Percentiles rank a stretch among this genome's conserved stretches.
phyloP scores from a whole-genome alignment of 2,888 invertebrate genomes.

The Sipunculus nudus region DNA sequence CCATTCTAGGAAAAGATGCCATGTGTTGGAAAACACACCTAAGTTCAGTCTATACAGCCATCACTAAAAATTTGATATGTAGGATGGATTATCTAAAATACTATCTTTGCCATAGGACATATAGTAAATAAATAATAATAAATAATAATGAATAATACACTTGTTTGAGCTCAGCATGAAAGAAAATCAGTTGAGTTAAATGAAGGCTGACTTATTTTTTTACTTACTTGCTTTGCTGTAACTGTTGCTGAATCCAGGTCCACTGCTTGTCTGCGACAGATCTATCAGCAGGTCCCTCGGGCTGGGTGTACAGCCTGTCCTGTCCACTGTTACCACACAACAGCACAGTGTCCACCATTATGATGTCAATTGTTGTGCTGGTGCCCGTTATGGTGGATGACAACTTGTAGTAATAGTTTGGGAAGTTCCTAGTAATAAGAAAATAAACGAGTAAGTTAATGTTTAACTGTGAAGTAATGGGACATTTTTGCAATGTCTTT shows the following conservation, averaged over 20 bases:
- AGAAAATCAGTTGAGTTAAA: no score
- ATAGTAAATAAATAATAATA: no score
- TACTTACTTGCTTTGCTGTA: slow-evolving; percentile 57
- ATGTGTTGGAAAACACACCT: no score
- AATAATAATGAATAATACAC: no score
- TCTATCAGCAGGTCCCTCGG: slow-evolving; percentile 45
- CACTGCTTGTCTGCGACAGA: slow-evolving; percentile 61
- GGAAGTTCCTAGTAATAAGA: slow-evolving; percentile 65
- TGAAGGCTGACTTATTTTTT: background rate
- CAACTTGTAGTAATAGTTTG: slow-evolving; percentile 66
- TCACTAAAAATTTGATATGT: no score
- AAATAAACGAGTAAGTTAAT: background rate
- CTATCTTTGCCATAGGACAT: no score
- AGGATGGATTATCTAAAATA: no score
- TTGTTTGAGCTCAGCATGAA: no score
- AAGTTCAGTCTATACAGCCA: no score
- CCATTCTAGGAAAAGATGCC: no score
- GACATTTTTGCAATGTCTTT: no score
- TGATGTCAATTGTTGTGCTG: slow-evolving; percentile 59
- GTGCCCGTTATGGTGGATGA: slow-evolving; percentile 54
- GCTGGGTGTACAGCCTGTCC: slow-evolving; percentile 46
- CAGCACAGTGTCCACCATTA: slow-evolving; percentile 69
- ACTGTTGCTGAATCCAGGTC: slow-evolving; percentile 63
- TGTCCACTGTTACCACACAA: slow-evolving; percentile 67
- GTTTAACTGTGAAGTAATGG: no score